Evolutionary conservation across 2,888 invertebrate genomes (phyloP).

Genomic region (Temnothorax rugatulus): DNA sequence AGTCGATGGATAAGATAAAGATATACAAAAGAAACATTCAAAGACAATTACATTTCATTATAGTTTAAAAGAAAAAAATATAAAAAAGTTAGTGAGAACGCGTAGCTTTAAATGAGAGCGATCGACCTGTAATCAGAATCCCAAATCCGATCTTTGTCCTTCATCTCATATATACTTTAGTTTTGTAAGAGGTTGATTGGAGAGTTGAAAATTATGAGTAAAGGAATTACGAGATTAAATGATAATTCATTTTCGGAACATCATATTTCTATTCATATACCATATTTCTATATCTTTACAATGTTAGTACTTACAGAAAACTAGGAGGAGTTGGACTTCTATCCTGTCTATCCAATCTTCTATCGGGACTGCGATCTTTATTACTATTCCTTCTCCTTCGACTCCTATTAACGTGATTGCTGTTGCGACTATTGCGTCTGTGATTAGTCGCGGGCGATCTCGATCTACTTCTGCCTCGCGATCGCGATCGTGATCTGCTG

Average conservation of each 20-base stretch:
- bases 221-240: background rate
- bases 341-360: conserved; percentile 84
- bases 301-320: conserved; percentile 89
- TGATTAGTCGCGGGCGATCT: conserved; percentile 85
- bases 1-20: background rate
- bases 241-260: background rate
- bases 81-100: background rate
- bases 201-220: background rate
- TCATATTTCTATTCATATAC: background rate
- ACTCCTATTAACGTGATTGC: conserved; percentile 85
- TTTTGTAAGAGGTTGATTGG: background rate
- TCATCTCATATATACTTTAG: background rate
- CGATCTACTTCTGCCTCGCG: conserved; percentile 86
- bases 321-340: conserved; percentile 91
- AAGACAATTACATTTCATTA: background rate
- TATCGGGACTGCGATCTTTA: conserved; percentile 84
- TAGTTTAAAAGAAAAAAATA: background rate
- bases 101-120: background rate
- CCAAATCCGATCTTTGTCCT: background rate
- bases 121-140: background rate
- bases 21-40: background rate
- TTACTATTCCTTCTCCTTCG: conserved; percentile 86
- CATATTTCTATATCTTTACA: background rate
- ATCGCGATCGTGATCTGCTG: conserved; percentile 87
- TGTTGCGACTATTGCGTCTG: conserved; percentile 83